These are phyloP conservation scores for Physeter macrocephalus DNA, from an alignment of 2,113 vertebrate species.

Conservation along the genomic window DNA sequence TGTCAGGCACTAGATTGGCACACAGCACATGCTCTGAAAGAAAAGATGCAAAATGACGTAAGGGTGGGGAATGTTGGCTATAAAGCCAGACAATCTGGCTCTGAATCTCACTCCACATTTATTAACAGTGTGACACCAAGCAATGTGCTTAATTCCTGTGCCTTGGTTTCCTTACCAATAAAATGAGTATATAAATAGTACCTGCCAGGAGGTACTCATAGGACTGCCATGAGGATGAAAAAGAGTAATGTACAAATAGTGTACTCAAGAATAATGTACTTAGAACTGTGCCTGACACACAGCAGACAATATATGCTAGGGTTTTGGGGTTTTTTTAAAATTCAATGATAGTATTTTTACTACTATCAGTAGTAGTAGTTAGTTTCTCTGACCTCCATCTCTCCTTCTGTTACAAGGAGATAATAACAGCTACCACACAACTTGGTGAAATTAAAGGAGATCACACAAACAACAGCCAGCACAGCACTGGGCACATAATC, in stretches of 20 bases:
- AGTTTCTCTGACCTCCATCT: not conserved
- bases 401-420: not conserved
- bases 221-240: not conserved
- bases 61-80: not conserved
- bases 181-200: not conserved
- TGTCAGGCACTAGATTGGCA: not conserved
- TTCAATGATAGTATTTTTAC: not conserved
- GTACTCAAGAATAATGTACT: not conserved
- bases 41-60: not conserved
- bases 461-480: not conserved
- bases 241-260: no score
- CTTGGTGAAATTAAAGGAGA: not conserved
- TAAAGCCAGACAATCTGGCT: not conserved
- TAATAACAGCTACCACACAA: not conserved
- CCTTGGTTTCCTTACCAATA: not conserved
- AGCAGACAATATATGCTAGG: not conserved
- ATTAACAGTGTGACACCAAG: not conserved
- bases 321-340: not conserved
- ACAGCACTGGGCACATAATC: no score
- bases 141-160: not conserved
- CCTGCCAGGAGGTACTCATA: not conserved
- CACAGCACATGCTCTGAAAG: not conserved
- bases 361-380: not conserved
- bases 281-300: not conserved
- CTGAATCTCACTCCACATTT: not conserved